Evolutionary conservation across 2,797 vertebrate species (phyloP).

Genomic region (Rhabdomys pumilio): DNA sequence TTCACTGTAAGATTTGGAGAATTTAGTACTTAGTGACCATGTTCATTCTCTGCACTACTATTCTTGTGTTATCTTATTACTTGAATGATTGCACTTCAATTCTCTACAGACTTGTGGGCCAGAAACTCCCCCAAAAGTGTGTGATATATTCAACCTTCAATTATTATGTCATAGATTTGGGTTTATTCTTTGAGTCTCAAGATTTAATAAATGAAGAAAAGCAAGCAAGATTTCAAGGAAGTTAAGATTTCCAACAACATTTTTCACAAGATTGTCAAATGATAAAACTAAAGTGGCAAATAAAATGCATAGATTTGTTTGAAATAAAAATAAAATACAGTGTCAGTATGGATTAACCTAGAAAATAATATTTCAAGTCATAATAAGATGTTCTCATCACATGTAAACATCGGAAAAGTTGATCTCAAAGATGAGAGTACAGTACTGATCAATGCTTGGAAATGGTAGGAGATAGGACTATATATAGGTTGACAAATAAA

Average conservation of each 20-base stretch:
- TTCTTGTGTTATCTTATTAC: neutral
- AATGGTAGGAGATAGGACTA: neutral
- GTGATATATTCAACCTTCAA: neutral
- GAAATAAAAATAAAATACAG: neutral
- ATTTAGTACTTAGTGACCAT: neutral
- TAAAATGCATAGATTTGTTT: neutral
- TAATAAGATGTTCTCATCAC: neutral
- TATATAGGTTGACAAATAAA: neutral
- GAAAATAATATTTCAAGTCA: neutral
- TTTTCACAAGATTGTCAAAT: neutral
- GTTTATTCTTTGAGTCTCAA: neutral
- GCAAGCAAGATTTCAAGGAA: neutral
- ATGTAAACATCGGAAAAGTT: neutral
- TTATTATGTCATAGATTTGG: neutral
- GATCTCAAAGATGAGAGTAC: neutral
- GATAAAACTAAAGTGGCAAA: neutral
- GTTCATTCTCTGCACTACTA: neutral
- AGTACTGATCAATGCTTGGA: neutral
- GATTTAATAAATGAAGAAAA: neutral
- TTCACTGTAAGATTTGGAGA: neutral
- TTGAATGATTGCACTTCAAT: neutral
- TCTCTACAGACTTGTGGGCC: neutral
- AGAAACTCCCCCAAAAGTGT: neutral
- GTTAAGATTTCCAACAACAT: neutral
- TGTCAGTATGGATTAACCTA: neutral